Evolutionary conservation across 2,797 vertebrate genomes (phyloP).

Genomic region (Novumbra hubbsi): DNA sequence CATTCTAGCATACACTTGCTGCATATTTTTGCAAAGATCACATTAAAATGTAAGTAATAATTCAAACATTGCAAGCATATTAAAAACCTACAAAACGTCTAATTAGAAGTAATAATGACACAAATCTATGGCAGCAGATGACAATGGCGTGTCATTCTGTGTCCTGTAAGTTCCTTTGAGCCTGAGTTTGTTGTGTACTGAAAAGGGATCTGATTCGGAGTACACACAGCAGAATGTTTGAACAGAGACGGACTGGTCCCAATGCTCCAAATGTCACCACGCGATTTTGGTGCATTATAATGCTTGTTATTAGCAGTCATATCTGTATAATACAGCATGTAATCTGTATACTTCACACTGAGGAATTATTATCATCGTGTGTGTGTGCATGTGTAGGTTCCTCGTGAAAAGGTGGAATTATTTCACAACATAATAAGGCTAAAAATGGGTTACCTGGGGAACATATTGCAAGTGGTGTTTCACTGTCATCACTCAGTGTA

Average conservation of each 20-base stretch:
- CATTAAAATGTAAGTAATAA: no score
- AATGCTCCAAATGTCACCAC: neutral
- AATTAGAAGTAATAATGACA: no score
- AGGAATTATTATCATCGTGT: constrained; percentile 6
- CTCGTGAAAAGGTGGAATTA: neutral
- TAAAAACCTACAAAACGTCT: no score
- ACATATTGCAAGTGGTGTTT: constrained; percentile 23
- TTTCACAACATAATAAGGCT: constrained; percentile 38
- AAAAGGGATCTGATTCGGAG: neutral
- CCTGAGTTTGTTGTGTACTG: no score
- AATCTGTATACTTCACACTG: no score
- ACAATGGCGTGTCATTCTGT: no score
- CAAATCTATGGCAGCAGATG: no score
- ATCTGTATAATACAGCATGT: constrained; percentile 19
- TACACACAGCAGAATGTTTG: constrained; percentile 9
- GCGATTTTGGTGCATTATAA: neutral
- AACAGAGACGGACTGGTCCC: neutral
- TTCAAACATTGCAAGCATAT: no score
- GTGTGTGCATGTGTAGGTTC: neutral
- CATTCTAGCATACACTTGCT: no score
- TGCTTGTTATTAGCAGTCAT: constrained; percentile 2
- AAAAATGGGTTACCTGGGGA: constrained; percentile 22
- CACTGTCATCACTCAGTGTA: constrained; percentile 11
- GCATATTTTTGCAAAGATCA: no score
- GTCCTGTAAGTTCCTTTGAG: no score